phyloP scores from a whole-genome alignment of 2,797 vertebrate genomes.

The Lepilemur ruficaudatus region DNA sequence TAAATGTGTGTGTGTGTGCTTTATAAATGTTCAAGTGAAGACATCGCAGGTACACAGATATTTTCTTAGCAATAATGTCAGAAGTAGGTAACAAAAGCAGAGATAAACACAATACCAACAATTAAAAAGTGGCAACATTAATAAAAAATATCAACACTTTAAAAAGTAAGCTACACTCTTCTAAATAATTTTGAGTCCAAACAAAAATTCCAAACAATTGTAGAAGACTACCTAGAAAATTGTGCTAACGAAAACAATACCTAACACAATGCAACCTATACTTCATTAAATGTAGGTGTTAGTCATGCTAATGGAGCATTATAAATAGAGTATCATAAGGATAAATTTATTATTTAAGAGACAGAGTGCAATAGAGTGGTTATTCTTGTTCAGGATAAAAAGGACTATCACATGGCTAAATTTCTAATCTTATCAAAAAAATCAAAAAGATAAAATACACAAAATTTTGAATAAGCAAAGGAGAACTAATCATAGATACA shows the following conservation, averaged over 20 bases:
- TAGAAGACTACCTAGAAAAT: neutral
- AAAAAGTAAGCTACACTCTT: neutral
- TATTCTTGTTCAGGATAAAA: neutral
- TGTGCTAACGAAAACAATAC: neutral
- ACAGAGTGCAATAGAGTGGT: neutral
- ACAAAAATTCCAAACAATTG: neutral
- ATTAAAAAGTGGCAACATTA: neutral
- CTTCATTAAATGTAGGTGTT: neutral
- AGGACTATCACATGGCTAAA: neutral
- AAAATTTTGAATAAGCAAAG: neutral
- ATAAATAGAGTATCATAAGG: neutral
- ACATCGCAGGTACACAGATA: neutral
- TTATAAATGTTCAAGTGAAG: neutral
- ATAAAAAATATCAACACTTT: neutral
- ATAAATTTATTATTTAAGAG: neutral
- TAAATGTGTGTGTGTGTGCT: neutral
- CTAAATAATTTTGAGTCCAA: neutral
- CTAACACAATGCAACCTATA: neutral
- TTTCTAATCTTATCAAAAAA: neutral
- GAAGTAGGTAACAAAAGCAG: neutral
- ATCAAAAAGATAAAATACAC: neutral
- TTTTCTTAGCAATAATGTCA: neutral
- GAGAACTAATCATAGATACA: neutral
- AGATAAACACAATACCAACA: neutral
- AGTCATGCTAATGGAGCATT: neutral